A percentile compares a stretch with the other conserved stretches of the same genome.
These are phyloP conservation scores for Chionomys nivalis DNA, from an alignment of 2,113 vertebrate genomes.

Conservation along the genomic window DNA sequence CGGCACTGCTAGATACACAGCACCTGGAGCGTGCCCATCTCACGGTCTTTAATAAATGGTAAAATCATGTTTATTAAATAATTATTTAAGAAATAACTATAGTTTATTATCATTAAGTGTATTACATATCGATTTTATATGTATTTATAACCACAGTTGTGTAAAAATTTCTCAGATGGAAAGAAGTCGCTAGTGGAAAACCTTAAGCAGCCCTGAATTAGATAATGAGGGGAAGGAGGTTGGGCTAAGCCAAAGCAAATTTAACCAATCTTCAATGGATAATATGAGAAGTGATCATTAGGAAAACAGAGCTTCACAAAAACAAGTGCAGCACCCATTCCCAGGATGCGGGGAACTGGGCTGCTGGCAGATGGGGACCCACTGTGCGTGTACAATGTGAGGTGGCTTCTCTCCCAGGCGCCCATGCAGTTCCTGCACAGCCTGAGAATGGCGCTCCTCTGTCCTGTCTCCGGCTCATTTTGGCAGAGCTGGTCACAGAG, in stretches of 20 bases:
- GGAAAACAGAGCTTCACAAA: background rate
- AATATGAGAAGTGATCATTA: background rate
- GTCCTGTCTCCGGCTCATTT: background rate
- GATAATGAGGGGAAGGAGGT: background rate
- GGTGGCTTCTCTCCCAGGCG: background rate
- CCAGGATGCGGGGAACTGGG: background rate
- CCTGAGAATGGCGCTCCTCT: background rate
- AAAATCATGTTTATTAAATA: background rate
- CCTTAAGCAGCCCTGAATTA: no score
- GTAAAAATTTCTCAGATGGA: no score
- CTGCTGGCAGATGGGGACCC: background rate
- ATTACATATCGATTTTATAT: background rate
- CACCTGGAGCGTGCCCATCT: background rate
- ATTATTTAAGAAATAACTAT: background rate
- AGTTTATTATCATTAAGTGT: background rate
- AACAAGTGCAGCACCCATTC: background rate
- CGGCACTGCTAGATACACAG: background rate
- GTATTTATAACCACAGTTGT: background rate
- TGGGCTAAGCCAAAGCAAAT: background rate
- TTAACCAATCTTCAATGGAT: background rate
- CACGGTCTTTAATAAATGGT: background rate
- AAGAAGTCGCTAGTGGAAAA: background rate
- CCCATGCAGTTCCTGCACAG: background rate
- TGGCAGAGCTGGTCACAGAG: no score
- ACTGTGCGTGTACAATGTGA: background rate